Percentiles rank a stretch among this genome's conserved stretches.
phyloP scores from a whole-genome alignment of 2,888 invertebrate species.

The Heptascelio sp. region DNA sequence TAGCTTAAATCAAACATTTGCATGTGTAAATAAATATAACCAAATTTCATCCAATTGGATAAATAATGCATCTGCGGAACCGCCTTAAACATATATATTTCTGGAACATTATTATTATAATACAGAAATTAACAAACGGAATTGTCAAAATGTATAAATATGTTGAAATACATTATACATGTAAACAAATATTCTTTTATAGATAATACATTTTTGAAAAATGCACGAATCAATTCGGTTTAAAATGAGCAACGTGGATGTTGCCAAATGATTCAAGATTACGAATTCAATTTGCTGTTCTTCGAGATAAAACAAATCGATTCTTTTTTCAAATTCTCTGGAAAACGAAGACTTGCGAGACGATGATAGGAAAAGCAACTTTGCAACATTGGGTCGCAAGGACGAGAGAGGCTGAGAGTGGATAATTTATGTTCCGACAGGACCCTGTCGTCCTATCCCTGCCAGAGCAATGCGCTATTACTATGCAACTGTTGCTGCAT shows the following conservation, averaged over 20 bases:
- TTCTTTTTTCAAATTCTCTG: conserved; percentile 51
- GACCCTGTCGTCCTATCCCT: conserved; percentile 52
- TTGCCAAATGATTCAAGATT: conserved; percentile 56
- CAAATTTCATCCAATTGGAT: no score
- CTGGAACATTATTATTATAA: no score
- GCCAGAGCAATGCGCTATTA: conserved; percentile 64
- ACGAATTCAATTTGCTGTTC: conserved; percentile 56
- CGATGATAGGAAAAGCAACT: conserved; percentile 49
- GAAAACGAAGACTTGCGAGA: conserved; percentile 43
- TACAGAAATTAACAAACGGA: no score
- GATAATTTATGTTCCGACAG: conserved; percentile 71
- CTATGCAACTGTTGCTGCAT: conserved; percentile 72
- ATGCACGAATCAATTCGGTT: conserved; percentile 6
- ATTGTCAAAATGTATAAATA: no score
- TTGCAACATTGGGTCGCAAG: conserved; percentile 39
- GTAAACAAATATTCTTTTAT: no score
- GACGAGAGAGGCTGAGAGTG: conserved; percentile 52
- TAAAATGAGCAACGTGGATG: conserved; percentile 12
- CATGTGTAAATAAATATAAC: no score
- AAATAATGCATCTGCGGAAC: no score
- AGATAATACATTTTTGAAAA: not conserved
- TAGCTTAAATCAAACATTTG: no score
- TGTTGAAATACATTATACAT: no score
- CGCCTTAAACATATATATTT: no score
- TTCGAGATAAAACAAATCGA: conserved; percentile 57